phyloP scores from a whole-genome alignment of 2,797 vertebrate species.

The Etheostoma nigrum region DNA sequence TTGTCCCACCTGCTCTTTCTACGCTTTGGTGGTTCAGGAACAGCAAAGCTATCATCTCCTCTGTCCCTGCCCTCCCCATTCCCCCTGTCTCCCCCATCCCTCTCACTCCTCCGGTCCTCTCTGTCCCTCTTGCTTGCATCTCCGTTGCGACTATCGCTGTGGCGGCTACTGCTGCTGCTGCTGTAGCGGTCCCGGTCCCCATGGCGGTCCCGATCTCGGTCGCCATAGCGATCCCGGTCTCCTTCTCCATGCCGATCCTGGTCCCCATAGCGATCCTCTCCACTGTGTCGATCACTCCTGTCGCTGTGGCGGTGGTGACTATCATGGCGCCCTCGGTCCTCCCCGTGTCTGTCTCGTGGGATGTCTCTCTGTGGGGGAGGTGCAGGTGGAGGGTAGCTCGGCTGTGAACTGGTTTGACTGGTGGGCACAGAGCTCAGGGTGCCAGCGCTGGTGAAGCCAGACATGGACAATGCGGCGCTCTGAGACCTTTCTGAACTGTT shows the following conservation, averaged over 20 bases:
- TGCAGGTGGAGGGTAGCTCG: slow-evolving; percentile 48
- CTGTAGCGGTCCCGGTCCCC: slow-evolving; percentile 80
- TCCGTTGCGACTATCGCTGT: slow-evolving; percentile 83
- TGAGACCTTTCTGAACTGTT: slow-evolving; percentile 80
- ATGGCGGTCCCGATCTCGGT: slow-evolving; percentile 77
- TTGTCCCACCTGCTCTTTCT: slow-evolving; percentile 99
- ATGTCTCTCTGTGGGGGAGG: slow-evolving; percentile 75
- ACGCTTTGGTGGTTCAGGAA: slow-evolving; percentile 95
- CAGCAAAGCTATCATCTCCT: slow-evolving; percentile 92
- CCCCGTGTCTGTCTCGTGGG: slow-evolving; percentile 76
- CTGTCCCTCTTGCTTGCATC: slow-evolving; percentile 84
- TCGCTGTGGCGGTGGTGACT: slow-evolving; percentile 81
- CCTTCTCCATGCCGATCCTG: slow-evolving; percentile 73
- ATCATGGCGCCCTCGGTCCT: slow-evolving; percentile 81
- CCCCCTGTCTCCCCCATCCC: slow-evolving; percentile 81
- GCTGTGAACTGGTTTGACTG: slow-evolving; percentile 74
- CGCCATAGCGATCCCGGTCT: slow-evolving; percentile 81
- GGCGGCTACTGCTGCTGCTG: slow-evolving; percentile 76
- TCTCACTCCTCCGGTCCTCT: slow-evolving; percentile 79
- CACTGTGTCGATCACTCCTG: slow-evolving; percentile 67
- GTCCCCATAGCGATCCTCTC: slow-evolving; percentile 77
- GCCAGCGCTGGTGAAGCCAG: slow-evolving; percentile 93
- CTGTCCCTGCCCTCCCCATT: slow-evolving; percentile 73
- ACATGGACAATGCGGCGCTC: slow-evolving; percentile 56
- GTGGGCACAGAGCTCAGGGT: slow-evolving; percentile 91